Conservation (phyloP, 1,140 invertebrate species). For the Brevipalpus yothersi region DNA sequence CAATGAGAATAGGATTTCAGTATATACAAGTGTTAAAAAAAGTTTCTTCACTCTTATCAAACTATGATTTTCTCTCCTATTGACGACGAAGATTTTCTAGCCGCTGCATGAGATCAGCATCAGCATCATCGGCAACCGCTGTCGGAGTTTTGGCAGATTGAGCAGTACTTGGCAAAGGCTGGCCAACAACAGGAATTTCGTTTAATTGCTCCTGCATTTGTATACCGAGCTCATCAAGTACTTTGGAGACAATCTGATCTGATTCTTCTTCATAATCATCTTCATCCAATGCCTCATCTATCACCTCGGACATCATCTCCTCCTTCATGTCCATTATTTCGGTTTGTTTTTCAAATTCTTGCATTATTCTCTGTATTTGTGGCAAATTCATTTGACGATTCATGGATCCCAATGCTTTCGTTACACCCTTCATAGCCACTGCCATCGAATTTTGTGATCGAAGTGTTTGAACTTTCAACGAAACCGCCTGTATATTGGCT, state of each 20-base stretch:
- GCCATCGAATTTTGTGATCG: slow-evolving; percentile 98
- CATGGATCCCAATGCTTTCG: slow-evolving; percentile 94
- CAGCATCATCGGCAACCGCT: slow-evolving; percentile 28
- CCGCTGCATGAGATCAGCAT: slow-evolving; percentile 47
- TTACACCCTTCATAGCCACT: slow-evolving; percentile 96
- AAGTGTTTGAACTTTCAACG: slow-evolving; percentile 91
- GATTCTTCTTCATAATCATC: slow-evolving; percentile 94
- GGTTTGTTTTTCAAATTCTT: slow-evolving; percentile 94
- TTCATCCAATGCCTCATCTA: slow-evolving; percentile 96
- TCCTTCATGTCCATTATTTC: slow-evolving; percentile 99
- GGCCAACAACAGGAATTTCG: slow-evolving; percentile 43
- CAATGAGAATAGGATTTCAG: too few relatives aligned
- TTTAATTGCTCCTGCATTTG: slow-evolving; percentile 71
- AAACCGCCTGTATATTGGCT: slow-evolving; percentile 96
- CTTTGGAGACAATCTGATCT: slow-evolving; percentile 15
- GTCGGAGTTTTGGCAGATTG: slow-evolving; percentile 18
- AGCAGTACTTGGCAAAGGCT: slow-evolving; percentile 21
- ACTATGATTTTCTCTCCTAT: too few relatives aligned
- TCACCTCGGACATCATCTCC: slow-evolving; percentile 99
- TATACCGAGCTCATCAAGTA: slow-evolving; percentile 77
- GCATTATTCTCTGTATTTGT: slow-evolving; percentile 92
- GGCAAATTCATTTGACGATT: slow-evolving; percentile 85
- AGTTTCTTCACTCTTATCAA: too few relatives aligned
- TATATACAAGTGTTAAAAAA: too few relatives aligned
- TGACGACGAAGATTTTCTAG: slow-evolving; percentile 75